Conservation (phyloP, 2,797 vertebrate species). For the Darevskia nairensis region DNA sequence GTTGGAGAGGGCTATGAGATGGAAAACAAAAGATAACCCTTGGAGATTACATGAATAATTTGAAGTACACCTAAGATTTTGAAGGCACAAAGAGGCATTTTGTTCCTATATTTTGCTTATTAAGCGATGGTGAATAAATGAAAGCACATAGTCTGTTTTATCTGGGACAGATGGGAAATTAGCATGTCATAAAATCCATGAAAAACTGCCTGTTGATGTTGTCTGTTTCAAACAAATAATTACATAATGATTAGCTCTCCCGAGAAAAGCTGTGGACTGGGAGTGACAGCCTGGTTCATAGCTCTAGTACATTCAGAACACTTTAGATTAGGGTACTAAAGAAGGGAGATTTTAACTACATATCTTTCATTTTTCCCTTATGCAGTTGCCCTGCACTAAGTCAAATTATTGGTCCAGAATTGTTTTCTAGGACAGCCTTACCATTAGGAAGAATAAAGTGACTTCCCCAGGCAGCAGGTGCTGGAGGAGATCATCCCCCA, state of each 20-base stretch:
- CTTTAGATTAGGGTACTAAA: slow-evolving; percentile 24
- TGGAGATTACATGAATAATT: background rate
- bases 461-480: no score
- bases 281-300: slow-evolving; percentile 36
- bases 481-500: no score
- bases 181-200: slow-evolving; percentile 79
- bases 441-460: no score
- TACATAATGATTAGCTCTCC: slow-evolving; percentile 69
- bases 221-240: slow-evolving; percentile 76
- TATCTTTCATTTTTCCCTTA: background rate
- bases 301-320: slow-evolving; percentile 26
- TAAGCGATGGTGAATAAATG: slow-evolving; percentile 57
- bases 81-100: slow-evolving; percentile 44
- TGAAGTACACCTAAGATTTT: slow-evolving; percentile 39
- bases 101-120: slow-evolving; percentile 38
- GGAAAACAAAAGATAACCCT: slow-evolving; percentile 21
- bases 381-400: background rate
- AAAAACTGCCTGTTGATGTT: slow-evolving; percentile 71
- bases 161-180: slow-evolving; percentile 81
- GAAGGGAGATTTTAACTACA: background rate
- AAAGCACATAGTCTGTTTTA: slow-evolving; percentile 60
- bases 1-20: slow-evolving; percentile 28
- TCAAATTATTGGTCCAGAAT: background rate
- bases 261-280: slow-evolving; percentile 56
- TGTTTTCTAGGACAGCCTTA: background rate